Evolutionary conservation across 2,113 vertebrate species (phyloP).

Genomic region (Oxygymnocypris stewartii): DNA sequence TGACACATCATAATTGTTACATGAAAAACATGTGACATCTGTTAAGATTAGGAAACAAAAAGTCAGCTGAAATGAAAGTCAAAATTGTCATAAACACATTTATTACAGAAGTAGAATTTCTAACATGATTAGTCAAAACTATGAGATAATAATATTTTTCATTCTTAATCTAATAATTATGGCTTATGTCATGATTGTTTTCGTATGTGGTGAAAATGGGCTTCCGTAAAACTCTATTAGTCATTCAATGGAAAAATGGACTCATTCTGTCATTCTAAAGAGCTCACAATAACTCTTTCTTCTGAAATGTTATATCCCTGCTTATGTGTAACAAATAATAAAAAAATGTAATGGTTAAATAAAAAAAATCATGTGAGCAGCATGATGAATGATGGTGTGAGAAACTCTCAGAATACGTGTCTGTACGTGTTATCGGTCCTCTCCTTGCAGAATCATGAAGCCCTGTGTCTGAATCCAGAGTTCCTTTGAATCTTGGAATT

Average conservation of each 20-base stretch:
- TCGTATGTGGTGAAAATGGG: not conserved
- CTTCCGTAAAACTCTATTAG: not conserved
- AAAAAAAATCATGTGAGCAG: not conserved
- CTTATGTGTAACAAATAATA: not conserved
- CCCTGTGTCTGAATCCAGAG: not conserved
- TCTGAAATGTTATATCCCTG: not conserved
- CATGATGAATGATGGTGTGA: not conserved
- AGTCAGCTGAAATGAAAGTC: no score
- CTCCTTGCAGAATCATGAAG: not conserved
- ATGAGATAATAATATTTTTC: no score
- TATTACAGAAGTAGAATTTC: no score
- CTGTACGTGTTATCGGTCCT: not conserved
- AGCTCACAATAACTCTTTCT: not conserved
- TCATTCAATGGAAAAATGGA: not conserved
- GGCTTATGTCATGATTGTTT: not conserved
- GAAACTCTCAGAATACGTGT: not conserved
- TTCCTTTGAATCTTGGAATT: constrained; percentile 2
- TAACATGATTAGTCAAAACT: no score
- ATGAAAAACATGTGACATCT: no score
- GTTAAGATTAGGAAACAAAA: no score
- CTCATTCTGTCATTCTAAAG: not conserved
- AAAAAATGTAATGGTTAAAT: not conserved
- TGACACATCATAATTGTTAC: no score
- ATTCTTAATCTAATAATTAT: no score
- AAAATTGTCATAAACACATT: no score